Percentiles rank a stretch among this genome's conserved stretches.
phyloP scores from a whole-genome alignment of 2,113 vertebrate genomes.

The Corythoichthys intestinalis region DNA sequence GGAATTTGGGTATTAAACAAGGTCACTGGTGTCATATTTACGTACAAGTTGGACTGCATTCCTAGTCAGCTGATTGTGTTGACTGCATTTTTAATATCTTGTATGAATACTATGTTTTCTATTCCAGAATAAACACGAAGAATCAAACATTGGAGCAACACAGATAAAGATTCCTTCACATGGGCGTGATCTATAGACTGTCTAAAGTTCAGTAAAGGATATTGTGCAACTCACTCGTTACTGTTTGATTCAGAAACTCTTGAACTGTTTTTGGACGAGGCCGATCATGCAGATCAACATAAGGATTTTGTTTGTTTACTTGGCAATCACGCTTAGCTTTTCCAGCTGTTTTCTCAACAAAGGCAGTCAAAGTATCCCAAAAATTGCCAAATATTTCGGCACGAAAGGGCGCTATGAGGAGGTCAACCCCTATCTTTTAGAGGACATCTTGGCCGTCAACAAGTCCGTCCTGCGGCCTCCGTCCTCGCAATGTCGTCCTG shows the following conservation, averaged over 20 bases:
- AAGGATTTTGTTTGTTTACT: not conserved
- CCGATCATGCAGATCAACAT: not conserved
- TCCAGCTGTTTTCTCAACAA: not conserved
- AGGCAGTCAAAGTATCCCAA: not conserved
- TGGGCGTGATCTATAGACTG: not conserved
- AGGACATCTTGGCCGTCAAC: conserved; percentile 73
- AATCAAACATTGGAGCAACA: not conserved
- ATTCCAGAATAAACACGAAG: not conserved
- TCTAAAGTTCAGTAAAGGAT: not conserved
- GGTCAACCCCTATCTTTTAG: conserved; percentile 73
- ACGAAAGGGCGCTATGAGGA: conserved; percentile 91
- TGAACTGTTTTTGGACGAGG: not conserved
- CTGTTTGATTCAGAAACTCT: not conserved
- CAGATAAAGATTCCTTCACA: not conserved
- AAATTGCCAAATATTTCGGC: conserved; percentile 77
- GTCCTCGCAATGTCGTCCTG: conserved; percentile 65
- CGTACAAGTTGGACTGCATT: not conserved
- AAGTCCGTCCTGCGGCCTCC: conserved; percentile 61
- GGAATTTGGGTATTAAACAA: not conserved
- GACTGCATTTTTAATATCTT: not conserved
- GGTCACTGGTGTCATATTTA: not conserved
- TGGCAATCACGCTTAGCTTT: not conserved
- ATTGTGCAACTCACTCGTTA: not conserved
- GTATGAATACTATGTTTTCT: not conserved
- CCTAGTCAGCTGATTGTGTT: not conserved